Evolutionary conservation across 2,888 invertebrate genomes (phyloP), one percentile per base, ranked within the genome.

Genomic region (Polymixis flavicincta): DNA sequence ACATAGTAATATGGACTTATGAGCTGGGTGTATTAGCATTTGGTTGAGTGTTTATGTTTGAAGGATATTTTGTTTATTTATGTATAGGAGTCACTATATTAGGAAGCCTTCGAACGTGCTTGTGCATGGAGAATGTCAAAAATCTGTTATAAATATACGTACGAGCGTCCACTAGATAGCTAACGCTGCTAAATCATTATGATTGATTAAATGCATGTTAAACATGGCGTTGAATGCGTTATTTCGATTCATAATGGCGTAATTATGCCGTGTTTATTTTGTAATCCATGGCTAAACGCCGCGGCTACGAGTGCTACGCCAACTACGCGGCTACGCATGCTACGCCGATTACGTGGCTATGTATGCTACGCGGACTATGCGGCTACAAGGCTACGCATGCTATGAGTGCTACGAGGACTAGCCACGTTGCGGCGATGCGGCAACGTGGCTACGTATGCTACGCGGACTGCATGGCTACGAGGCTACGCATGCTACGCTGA

Each of bases 21-120:
- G 59, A 65, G 64, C 48, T 80, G n/a, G 50, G 63, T 80, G 7
- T 71, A 64, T 80, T 64, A 59, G 50, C 57, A 64, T 64, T 52
- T 25, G 52, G 55, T 52, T 19, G 17, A 71, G 28, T 55, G 55
- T n/a, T 65, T 63, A 22, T 52, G 22, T 78, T 42, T 71, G 61
- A 55, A 13, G 1, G 9, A 14, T 61, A 42, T 80, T 71, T 79
- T 71, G 14, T 61, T 61, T 80, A 71, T 76, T 63, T 28, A 61
- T 50, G n/a, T n/a, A 55, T 55, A 42, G 42, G 59, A 60, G 22
- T 25, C 22, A 7, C 2, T 28, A 28, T 61, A 61, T 28, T 68
- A 32, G 7, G 0, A 14, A 67, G 9, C 48, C 3, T 45, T 45
- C 9, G 11, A 4, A 54, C 45, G 60, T 28, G 45, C 48, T 19